A percentile compares a stretch with the other conserved stretches of the same genome.
Evolutionary conservation across 2,888 invertebrate genomes (phyloP).

Genomic region (Artemia sinica): DNA sequence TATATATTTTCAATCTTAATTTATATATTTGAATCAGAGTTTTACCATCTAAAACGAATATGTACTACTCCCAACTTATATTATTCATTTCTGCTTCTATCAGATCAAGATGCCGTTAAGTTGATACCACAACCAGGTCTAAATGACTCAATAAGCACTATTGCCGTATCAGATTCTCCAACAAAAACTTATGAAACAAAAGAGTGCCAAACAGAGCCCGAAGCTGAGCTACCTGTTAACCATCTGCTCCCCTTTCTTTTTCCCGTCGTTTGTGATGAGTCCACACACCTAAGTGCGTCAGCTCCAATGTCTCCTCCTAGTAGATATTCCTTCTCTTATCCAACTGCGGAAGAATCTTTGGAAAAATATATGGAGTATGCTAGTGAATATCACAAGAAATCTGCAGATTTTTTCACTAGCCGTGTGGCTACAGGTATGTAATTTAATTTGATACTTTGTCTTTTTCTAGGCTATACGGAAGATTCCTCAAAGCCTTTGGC

Average conservation of each 20-base stretch:
- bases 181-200: background rate
- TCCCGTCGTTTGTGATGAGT: background rate
- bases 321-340: background rate
- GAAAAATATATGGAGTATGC: constrained; percentile 12
- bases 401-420: background rate
- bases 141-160: constrained; percentile 6
- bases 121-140: background rate
- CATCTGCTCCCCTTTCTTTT: constrained; percentile 6
- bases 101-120: constrained; percentile 1
- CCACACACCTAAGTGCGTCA: background rate
- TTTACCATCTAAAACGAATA: background rate
- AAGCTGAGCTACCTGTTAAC: background rate
- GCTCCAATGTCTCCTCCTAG: background rate
- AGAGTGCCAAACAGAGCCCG: background rate
- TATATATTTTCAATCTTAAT: too few species aligned
- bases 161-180: background rate
- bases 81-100: background rate
- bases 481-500: too few species aligned
- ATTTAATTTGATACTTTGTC: too few species aligned
- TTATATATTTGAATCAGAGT: too few species aligned
- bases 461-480: too few species aligned
- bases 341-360: background rate
- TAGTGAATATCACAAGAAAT: background rate
- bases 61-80: background rate
- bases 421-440: too few species aligned